These are phyloP conservation scores for Crenichthys baileyi DNA, from an alignment of 2,797 vertebrate genomes.

Conservation along the genomic window DNA sequence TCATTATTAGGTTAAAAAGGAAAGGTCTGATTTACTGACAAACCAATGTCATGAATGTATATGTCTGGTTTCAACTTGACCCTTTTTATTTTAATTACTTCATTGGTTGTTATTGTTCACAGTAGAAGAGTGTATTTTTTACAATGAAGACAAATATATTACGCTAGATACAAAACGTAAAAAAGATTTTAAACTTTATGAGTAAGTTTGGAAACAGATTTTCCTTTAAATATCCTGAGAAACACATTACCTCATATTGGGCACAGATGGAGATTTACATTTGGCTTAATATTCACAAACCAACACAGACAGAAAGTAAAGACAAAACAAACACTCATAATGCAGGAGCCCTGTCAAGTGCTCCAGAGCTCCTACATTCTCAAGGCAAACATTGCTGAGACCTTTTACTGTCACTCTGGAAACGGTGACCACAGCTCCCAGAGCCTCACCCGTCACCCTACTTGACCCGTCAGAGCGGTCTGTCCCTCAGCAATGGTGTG, in stretches of 20 bases:
- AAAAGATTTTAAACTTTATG: neutral
- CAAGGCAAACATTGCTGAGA: constrained; percentile 77
- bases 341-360: constrained; percentile 48
- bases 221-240: neutral
- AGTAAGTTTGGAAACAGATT: neutral
- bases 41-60: neutral
- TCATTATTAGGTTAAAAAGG: neutral
- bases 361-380: constrained; percentile 62
- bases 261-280: neutral
- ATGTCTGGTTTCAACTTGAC: neutral
- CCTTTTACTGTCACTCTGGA: constrained; percentile 77
- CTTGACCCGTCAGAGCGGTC: constrained; percentile 69
- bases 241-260: neutral
- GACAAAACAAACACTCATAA: constrained; percentile 39
- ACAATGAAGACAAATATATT: neutral
- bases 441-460: constrained; percentile 64
- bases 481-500: constrained; percentile 63
- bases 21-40: neutral
- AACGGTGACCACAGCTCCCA: constrained; percentile 66
- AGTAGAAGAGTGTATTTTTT: neutral
- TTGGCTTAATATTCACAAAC: constrained; percentile 20
- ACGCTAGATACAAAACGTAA: neutral
- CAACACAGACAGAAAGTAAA: constrained; percentile 22
- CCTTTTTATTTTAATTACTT: neutral
- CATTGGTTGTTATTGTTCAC: neutral